phyloP scores from a whole-genome alignment of 2,888 invertebrate genomes.

The Listrodromus nycthemerus region DNA sequence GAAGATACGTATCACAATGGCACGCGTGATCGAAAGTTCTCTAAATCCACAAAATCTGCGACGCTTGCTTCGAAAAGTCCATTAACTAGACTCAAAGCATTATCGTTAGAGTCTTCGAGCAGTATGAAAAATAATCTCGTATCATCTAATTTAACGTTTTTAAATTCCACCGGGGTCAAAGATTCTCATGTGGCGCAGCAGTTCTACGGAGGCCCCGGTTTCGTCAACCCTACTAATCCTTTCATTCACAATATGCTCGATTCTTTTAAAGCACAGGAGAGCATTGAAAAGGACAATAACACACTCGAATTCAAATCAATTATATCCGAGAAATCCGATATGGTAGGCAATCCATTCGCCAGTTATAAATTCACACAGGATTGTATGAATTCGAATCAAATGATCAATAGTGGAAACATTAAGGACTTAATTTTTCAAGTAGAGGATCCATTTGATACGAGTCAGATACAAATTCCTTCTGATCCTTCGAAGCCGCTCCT shows the following conservation, averaged over 20 bases:
- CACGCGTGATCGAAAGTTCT: conserved; percentile 24
- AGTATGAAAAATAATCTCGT: neutral
- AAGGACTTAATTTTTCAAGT: conserved; percentile 54
- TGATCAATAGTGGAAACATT: conserved; percentile 18
- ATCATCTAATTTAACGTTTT: conserved; percentile 23
- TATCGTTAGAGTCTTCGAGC: neutral
- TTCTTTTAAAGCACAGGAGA: conserved; percentile 50
- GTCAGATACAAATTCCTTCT: conserved; percentile 76
- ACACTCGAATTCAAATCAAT: conserved; percentile 58
- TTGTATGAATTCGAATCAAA: neutral
- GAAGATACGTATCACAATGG: conserved; percentile 31
- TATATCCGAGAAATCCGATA: conserved; percentile 41
- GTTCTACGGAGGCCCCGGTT: conserved; percentile 49
- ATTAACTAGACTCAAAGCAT: conserved; percentile 2
- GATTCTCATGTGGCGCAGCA: neutral
- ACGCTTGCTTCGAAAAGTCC: neutral
- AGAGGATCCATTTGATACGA: conserved; percentile 81
- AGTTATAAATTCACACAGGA: conserved; percentile 25
- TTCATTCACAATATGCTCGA: conserved; percentile 60
- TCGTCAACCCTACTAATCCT: conserved; percentile 72
- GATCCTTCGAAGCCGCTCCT: conserved; percentile 74
- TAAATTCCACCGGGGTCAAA: neutral
- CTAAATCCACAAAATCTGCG: neutral
- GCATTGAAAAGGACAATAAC: conserved; percentile 49
- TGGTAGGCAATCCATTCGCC: conserved; percentile 56